Conservation (phyloP, 2,888 invertebrate genomes). For the Didymodactylos carnosus region DNA sequence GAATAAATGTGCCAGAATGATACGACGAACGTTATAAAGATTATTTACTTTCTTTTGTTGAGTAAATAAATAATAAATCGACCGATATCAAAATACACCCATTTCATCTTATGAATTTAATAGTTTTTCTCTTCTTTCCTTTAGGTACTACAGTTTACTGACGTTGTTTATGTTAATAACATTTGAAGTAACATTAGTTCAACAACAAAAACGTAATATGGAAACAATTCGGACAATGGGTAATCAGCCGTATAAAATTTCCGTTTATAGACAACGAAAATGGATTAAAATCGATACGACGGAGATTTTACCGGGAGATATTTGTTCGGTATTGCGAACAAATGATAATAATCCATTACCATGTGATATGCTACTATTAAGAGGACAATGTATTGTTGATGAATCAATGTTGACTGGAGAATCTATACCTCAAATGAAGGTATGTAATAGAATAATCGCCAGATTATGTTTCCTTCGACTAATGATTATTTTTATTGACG, state of each 20-base stretch:
- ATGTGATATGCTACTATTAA: conserved; percentile 74
- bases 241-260: conserved; percentile 59
- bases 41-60: too few relatives aligned
- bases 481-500: background rate
- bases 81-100: too few relatives aligned
- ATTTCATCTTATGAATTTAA: too few relatives aligned
- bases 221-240: conserved; percentile 98
- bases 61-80: too few relatives aligned
- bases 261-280: conserved; percentile 68
- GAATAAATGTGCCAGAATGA: background rate
- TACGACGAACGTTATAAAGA: background rate
- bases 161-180: conserved; percentile 81
- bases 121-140: conserved; percentile 47
- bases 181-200: conserved; percentile 91
- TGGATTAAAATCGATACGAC: conserved; percentile 69
- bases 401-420: conserved; percentile 97
- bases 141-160: conserved; percentile 64
- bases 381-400: conserved; percentile 91
- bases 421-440: conserved; percentile 92
- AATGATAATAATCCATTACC: conserved; percentile 52
- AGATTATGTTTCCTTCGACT: background rate
- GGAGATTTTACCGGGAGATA: conserved; percentile 79
- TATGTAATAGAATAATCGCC: conserved; percentile 17
- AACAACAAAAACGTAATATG: conserved; percentile 92
- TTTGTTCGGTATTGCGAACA: conserved; percentile 57